These are phyloP conservation scores for Agrypnia vestita DNA, from an alignment of 1,140 invertebrate species.

Conservation along the genomic window DNA sequence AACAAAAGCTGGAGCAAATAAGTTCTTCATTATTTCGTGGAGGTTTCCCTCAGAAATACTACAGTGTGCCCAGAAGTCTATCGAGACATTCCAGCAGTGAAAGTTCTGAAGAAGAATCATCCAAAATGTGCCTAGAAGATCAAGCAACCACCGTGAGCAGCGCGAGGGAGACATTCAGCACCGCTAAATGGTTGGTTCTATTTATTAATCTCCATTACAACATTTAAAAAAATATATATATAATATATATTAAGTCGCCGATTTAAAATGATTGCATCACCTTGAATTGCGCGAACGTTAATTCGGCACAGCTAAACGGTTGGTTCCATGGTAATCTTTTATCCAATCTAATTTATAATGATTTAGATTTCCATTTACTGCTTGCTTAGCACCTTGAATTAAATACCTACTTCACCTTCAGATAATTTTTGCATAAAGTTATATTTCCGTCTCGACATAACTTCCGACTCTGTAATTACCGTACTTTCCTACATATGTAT, in stretches of 20 bases:
- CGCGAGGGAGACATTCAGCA: constrained; percentile 55
- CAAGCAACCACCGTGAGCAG: constrained; percentile 47
- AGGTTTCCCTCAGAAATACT: constrained; percentile 30
- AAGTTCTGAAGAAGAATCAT: constrained; percentile 43
- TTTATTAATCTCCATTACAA: neutral
- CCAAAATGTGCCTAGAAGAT: constrained; percentile 60
- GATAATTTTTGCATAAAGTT: too few relatives aligned
- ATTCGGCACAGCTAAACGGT: too few relatives aligned
- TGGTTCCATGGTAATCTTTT: too few relatives aligned
- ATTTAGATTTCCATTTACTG: too few relatives aligned
- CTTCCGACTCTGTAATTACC: too few relatives aligned
- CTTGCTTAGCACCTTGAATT: too few relatives aligned
- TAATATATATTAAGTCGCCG: neutral
- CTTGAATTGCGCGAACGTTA: neutral
- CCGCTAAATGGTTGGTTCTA: constrained; percentile 57
- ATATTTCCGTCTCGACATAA: too few relatives aligned
- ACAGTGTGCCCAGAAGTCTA: constrained; percentile 30
- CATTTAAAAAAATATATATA: too few relatives aligned
- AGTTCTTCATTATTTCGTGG: constrained; percentile 20
- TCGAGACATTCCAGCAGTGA: constrained; percentile 28
- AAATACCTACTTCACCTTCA: too few relatives aligned
- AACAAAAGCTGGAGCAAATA: constrained; percentile 33
- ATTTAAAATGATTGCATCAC: neutral
- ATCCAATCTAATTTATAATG: too few relatives aligned
- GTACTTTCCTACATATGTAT: neutral